Base-by-base conservation (phyloP, 2,113 vertebrate species). In the Alces alces region DNA sequence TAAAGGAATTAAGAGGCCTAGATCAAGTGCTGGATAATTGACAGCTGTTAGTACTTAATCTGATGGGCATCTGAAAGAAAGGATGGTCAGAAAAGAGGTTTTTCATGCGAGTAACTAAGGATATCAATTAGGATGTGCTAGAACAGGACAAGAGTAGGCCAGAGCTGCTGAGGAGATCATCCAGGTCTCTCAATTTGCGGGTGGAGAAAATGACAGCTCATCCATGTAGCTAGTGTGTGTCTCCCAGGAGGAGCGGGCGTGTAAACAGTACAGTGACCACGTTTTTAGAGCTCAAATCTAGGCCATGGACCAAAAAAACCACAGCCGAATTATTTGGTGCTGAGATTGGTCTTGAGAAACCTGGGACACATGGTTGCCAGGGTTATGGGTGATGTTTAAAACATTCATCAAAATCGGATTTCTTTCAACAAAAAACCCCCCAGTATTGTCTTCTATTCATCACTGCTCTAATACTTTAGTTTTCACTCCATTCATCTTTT, bases 1-100 rank as follows among this genome's bases (percentile, higher is more conserved):
- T 90, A 50, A 83, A 96, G 60, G 93, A 86, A 61, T 61, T 94
- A 96, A 96, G 82, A 96, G 89, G 33, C 90, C 83, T 70, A 54
- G 50, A 85, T 94, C 84, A 96, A 95, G 89, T 70, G 80, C 58
- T 92, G 33, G 45, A 15, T 91, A 78, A 92, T 89, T 86, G 93
- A 87, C 45, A 47, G 19, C 47, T 89, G 52, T 70, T 86, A 86
- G 45, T 88, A n/a, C 27, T 92, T 95, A 45, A 66, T 43, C 30
- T 80, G 27, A 91, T 95, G 27, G 73, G 86, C 43, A 92, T 66
- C 39, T 93, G 12, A 84, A 82, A 70, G 90, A 27, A 57, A 61
- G 54, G 17, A 30, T 84, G 50, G 19, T 91, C 91, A 93, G 92
- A 79, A 91, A 97, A 55, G 45, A 88, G 61, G 73, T 39, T 76